A percentile compares a stretch with the other conserved stretches of the same genome.
phyloP scores from a whole-genome alignment of 2,888 invertebrate species.

The Mechanitis mazaeus region DNA sequence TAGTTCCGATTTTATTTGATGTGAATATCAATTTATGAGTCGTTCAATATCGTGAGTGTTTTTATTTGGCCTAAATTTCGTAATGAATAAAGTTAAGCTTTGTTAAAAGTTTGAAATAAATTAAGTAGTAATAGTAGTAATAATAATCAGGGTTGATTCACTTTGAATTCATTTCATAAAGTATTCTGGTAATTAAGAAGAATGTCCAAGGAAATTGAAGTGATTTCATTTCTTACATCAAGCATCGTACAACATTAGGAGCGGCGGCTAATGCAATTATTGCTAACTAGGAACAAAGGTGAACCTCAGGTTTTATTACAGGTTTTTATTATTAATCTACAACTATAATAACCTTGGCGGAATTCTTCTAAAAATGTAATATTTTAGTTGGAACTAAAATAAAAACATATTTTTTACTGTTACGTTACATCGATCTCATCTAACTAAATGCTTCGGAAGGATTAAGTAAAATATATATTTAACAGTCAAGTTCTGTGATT shows the following conservation, averaged over 20 bases:
- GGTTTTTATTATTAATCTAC: slow-evolving; percentile 21
- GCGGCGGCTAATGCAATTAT: slow-evolving; percentile 24
- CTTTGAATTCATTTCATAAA: background rate
- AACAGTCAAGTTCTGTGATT: too few species aligned
- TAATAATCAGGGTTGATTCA: background rate
- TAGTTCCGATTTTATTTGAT: background rate
- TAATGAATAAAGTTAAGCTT: background rate
- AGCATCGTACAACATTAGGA: slow-evolving; percentile 29
- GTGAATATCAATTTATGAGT: background rate
- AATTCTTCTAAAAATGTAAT: too few species aligned
- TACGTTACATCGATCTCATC: too few species aligned
- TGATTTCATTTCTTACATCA: slow-evolving; percentile 34
- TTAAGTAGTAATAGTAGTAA: background rate
- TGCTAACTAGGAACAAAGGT: slow-evolving; percentile 21
- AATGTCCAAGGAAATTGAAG: slow-evolving; percentile 35
- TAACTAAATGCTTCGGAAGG: too few species aligned
- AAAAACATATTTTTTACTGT: too few species aligned
- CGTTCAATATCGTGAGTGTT: slow-evolving; percentile 18
- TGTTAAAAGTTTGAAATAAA: background rate
- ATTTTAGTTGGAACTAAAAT: too few species aligned
- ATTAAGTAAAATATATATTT: too few species aligned
- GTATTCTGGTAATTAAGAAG: slow-evolving; percentile 32
- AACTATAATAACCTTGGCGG: too few species aligned
- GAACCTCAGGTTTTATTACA: slow-evolving; percentile 24
- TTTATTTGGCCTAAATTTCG: slow-evolving; percentile 10